Percentiles rank a stretch among this genome's conserved stretches.
Evolutionary conservation across 2,888 invertebrate species (phyloP).

Genomic region (Cephus pulcher): DNA sequence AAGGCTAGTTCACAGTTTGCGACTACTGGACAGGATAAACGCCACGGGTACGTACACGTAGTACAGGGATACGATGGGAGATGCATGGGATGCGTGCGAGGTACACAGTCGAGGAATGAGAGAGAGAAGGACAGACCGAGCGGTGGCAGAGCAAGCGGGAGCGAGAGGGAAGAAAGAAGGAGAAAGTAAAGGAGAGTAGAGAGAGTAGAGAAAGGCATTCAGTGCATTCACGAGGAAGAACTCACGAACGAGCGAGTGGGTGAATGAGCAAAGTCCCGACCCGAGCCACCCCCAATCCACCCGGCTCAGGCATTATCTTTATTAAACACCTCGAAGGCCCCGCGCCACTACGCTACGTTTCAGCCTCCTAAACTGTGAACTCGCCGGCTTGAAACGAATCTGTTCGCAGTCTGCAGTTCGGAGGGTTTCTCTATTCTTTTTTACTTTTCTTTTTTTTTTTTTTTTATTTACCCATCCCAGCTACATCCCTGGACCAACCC

Average conservation of each 20-base stretch:
- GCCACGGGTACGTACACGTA: neutral
- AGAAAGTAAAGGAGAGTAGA: slow-evolving; percentile 11
- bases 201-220: slow-evolving; percentile 50
- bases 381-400: slow-evolving; percentile 19
- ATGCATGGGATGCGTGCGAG: neutral
- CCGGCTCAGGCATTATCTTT: slow-evolving; percentile 62
- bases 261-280: slow-evolving; percentile 60
- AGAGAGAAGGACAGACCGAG: slow-evolving; percentile 17
- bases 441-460: too few relatives aligned
- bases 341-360: slow-evolving; percentile 34
- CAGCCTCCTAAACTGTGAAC: slow-evolving; percentile 25
- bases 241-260: slow-evolving; percentile 55
- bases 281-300: slow-evolving; percentile 32
- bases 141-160: slow-evolving; percentile 33
- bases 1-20: neutral
- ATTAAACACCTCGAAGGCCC: slow-evolving; percentile 62
- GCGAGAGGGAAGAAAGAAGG: slow-evolving; percentile 10
- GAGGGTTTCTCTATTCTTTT: neutral
- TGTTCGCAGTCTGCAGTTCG: neutral
- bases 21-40: neutral
- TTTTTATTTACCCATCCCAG: neutral
- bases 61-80: neutral
- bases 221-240: slow-evolving; percentile 62
- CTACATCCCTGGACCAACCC: neutral
- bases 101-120: neutral